These are phyloP conservation scores for Bhutanitis thaidina DNA, from an alignment of 2,888 invertebrate species.

Conservation along the genomic window DNA sequence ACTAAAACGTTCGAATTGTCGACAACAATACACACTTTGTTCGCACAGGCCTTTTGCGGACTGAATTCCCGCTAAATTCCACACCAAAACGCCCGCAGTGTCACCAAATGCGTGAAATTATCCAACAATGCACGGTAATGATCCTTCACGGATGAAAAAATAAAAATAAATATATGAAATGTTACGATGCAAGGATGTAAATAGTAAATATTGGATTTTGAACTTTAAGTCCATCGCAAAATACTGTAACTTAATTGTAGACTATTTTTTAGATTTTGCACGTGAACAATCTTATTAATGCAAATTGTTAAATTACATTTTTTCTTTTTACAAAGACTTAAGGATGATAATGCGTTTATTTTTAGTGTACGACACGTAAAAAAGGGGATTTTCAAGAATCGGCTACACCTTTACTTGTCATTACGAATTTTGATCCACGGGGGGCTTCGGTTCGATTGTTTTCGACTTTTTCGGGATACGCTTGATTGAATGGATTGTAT, in stretches of 20 bases:
- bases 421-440: slow-evolving; percentile 55
- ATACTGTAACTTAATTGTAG: slow-evolving; percentile 1
- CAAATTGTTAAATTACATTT: background rate
- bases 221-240: slow-evolving; percentile 28
- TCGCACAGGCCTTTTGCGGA: slow-evolving; percentile 45
- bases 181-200: slow-evolving; percentile 36
- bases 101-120: slow-evolving; percentile 76
- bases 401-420: slow-evolving; percentile 57
- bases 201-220: slow-evolving; percentile 26
- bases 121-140: slow-evolving; percentile 70
- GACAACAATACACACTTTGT: slow-evolving; percentile 40
- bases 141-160: slow-evolving; percentile 69
- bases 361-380: background rate
- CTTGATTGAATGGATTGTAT: slow-evolving; percentile 49
- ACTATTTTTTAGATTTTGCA: slow-evolving; percentile 16
- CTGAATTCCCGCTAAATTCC: slow-evolving; percentile 60
- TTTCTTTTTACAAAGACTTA: background rate
- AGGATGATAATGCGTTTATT: background rate
- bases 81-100: slow-evolving; percentile 65
- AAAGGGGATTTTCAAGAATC: slow-evolving; percentile 25
- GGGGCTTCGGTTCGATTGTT: slow-evolving; percentile 56
- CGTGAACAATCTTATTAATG: background rate
- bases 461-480: slow-evolving; percentile 57
- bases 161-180: slow-evolving; percentile 61
- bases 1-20: slow-evolving; percentile 36